Conservation (phyloP, 2,113 vertebrate genomes). For the Calonectris borealis region DNA sequence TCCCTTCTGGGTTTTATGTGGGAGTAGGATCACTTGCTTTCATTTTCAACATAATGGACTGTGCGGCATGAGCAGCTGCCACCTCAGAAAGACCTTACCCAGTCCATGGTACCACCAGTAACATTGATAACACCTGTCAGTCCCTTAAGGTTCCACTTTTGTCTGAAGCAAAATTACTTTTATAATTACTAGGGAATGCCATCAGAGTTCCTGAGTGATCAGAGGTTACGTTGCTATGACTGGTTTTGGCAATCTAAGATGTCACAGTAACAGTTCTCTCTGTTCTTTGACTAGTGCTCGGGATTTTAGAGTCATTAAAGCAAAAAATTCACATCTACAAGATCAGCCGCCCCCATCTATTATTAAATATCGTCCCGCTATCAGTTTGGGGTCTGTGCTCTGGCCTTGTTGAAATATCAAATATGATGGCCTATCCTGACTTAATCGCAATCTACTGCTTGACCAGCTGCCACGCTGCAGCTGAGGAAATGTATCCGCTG, state of each 20-base stretch:
- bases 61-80: neutral
- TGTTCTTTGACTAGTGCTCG: neutral
- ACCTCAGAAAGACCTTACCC: neutral
- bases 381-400: neutral
- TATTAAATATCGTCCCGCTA: neutral
- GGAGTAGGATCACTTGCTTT: neutral
- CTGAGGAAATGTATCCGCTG: neutral
- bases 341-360: neutral
- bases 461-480: neutral
- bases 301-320: neutral
- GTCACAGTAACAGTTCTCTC: neutral
- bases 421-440: too few species aligned
- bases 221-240: neutral
- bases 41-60: neutral
- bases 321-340: neutral
- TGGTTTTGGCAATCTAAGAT: neutral
- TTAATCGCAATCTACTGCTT: neutral
- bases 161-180: neutral
- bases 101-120: neutral
- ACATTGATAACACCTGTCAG: neutral
- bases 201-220: neutral
- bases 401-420: too few species aligned
- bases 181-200: neutral
- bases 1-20: neutral
- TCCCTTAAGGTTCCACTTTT: neutral